phyloP scores from a whole-genome alignment of 2,113 vertebrate genomes.

The Clarias batrachus region DNA sequence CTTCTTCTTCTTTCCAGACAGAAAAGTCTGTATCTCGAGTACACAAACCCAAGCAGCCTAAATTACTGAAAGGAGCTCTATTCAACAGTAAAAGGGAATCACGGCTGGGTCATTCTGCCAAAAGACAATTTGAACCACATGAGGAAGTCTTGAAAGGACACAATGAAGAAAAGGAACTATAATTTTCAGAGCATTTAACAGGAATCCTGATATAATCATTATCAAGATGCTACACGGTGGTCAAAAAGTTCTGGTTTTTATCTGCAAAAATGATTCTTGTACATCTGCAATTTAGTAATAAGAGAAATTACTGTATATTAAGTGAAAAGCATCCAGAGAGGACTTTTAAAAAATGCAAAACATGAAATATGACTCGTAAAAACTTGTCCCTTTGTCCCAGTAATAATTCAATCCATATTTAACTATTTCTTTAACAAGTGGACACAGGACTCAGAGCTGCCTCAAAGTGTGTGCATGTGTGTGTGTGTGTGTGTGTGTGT shows the following conservation, averaged over 20 bases:
- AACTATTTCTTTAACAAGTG: too few species aligned
- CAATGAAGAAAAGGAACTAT: neutral
- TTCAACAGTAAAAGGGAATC: neutral
- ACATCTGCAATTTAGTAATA: too few species aligned
- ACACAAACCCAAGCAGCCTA: neutral
- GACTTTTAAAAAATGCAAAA: too few species aligned
- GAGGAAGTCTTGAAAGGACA: neutral
- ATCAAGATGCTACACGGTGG: neutral
- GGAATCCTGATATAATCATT: neutral
- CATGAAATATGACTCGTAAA: too few species aligned
- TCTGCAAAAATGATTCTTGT: neutral
- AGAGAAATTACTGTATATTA: too few species aligned
- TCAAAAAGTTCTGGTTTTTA: neutral
- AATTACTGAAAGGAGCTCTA: neutral
- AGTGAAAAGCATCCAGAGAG: too few species aligned
- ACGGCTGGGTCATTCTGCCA: conserved; percentile 11
- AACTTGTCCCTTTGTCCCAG: too few species aligned
- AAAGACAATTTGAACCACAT: conserved; percentile 19
- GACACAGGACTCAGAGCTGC: too few species aligned
- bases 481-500: too few species aligned
- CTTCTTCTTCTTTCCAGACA: neutral
- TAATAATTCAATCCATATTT: too few species aligned
- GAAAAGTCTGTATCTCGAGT: neutral
- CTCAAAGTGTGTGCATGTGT: too few species aligned
- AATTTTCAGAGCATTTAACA: neutral